Base-by-base conservation (phyloP, 2,888 invertebrate genomes). In the Lamellibrachia columna region DNA sequence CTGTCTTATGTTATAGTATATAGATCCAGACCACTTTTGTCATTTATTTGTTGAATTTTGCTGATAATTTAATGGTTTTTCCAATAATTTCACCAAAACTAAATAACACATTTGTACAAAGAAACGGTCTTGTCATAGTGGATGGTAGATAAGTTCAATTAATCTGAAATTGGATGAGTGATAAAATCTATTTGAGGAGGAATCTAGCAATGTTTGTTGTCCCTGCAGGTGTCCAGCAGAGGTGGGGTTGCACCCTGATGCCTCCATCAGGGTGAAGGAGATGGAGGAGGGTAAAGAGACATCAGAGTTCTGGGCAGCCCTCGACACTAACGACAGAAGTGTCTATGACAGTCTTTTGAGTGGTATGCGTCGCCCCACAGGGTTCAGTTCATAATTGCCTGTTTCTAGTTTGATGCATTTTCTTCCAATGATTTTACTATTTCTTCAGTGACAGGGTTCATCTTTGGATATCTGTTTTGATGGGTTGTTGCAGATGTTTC, bases 241-340 rank as follows among this genome's bases (percentile, higher is more conserved):
- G 96, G 96, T 98, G 92, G 97, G 97, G 90, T 97, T 98, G 94
- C 96, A 97, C 91, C 93, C 95, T 0, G 97, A 97, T 55, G 95
- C 95, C 7, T 22, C 40, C 55, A 94, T 96, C 52, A 93, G 94
- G 11, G 94, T 96, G 11, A 95, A 97, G 7, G 98, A 98, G 95
- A 97, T 98, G 40, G 97, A 97, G 92, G 98, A 99, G 96, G 98
- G 98, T 0, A 97, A 97, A 75, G 98, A 98, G 96, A 97, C 97
- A 0, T 97, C 97, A 91, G 97, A 98, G 93, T 98, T 98, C 95
- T 97, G 98, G 95, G 97, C 97, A 93, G 97, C 97, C 95, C 93
- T 96, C 93, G 95, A 95, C 93, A 92, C 92, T 22, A 75, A 93
- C 58, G 95, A 95, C 92, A 94, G 95, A 92, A 94, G 94, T 2